phyloP scores from a whole-genome alignment of 2,113 vertebrate genomes.

The Colinus virginianus region DNA sequence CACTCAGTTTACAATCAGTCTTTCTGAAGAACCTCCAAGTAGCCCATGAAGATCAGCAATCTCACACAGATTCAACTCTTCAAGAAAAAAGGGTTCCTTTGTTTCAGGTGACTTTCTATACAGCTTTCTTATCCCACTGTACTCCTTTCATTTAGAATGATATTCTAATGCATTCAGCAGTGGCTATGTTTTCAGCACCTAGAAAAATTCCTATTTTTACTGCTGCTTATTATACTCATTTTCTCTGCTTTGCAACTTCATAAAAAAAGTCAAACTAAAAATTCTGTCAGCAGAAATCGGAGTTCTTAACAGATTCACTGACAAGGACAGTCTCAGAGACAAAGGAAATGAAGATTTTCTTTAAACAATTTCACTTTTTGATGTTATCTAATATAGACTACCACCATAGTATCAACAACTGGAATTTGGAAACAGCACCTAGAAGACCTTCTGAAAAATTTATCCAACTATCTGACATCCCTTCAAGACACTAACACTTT shows the following conservation, averaged over 20 bases:
- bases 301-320: not conserved
- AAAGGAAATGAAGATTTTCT: not conserved
- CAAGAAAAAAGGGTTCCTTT: not conserved
- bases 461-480: not conserved
- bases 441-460: not conserved
- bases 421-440: not conserved
- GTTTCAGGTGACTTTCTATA: not conserved
- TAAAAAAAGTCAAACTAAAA: not conserved
- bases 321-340: not conserved
- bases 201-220: not conserved
- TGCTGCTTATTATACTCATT: not conserved
- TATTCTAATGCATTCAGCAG: not conserved
- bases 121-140: not conserved
- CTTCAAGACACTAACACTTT: not conserved
- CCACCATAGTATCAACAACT: accelerated
- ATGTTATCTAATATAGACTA: not conserved
- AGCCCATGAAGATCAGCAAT: not conserved
- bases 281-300: constrained; percentile 5
- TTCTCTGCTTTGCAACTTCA: not conserved
- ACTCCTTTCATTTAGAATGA: not conserved
- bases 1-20: not conserved
- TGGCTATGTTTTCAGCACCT: not conserved
- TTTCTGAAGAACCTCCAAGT: not conserved
- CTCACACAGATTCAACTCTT: not conserved
- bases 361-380: not conserved